A percentile compares a stretch with the other conserved stretches of the same genome.
phyloP scores from a whole-genome alignment of 1,140 invertebrate species.

The Bombus vancouverensis region DNA sequence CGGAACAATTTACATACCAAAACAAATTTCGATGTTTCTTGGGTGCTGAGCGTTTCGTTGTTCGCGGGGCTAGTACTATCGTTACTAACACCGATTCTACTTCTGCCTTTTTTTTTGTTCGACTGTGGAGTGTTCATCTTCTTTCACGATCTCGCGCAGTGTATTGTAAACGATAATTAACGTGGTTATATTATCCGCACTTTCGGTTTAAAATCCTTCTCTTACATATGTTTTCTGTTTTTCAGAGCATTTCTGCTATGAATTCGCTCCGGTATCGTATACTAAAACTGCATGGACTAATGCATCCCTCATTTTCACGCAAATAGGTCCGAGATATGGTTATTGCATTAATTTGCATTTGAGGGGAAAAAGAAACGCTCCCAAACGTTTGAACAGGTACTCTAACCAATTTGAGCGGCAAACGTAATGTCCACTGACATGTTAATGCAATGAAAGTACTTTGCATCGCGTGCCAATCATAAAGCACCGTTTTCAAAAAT shows the following conservation, averaged over 20 bases:
- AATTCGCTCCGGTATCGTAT: neutral
- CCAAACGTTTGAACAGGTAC: conserved; percentile 16
- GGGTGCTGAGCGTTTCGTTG: conserved; percentile 70
- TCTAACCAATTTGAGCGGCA: conserved; percentile 45
- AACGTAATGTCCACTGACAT: conserved; percentile 12
- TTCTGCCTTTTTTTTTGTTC: conserved; percentile 80
- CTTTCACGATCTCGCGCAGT: conserved; percentile 11
- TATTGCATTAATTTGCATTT: neutral
- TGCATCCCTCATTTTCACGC: neutral
- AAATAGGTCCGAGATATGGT: too few relatives aligned
- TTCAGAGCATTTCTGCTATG: neutral
- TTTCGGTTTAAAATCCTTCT: neutral
- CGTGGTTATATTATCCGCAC: conserved; percentile 27
- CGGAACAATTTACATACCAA: conserved; percentile 66
- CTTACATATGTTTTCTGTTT: conserved; percentile 3
- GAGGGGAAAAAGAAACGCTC: neutral
- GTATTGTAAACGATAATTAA: neutral
- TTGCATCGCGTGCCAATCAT: neutral
- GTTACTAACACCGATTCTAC: conserved; percentile 71
- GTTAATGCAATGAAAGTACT: conserved; percentile 7
- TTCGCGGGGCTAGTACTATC: conserved; percentile 65
- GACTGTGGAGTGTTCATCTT: conserved; percentile 76
- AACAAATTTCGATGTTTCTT: conserved; percentile 76
- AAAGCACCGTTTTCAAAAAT: neutral
- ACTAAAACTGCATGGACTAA: neutral